Percentiles rank a stretch among this genome's conserved stretches.
These are phyloP conservation scores for Argynnis bischoffii DNA, from an alignment of 2,888 invertebrate genomes.

Conservation along the genomic window DNA sequence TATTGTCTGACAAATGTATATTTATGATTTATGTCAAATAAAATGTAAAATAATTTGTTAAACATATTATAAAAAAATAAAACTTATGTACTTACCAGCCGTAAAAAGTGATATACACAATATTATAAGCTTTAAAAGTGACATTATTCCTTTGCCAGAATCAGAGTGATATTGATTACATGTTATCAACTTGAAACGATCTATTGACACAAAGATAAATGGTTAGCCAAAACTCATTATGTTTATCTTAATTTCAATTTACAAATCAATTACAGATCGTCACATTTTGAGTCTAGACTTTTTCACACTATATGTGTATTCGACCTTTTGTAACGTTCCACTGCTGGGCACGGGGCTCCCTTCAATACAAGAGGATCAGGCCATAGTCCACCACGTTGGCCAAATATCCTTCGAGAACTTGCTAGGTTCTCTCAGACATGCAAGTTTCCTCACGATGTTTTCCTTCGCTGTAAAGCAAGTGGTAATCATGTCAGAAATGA, in stretches of 20 bases:
- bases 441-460: too few species aligned
- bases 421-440: too few species aligned
- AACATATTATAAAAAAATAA: background rate
- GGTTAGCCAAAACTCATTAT: background rate
- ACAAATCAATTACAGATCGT: background rate
- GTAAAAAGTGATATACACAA: background rate
- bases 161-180: background rate
- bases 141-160: constrained; percentile 4
- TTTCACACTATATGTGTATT: background rate
- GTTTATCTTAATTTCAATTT: constrained; percentile 3
- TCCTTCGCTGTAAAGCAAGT: too few species aligned
- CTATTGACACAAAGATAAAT: constrained; percentile 6
- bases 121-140: constrained; percentile 2
- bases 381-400: too few species aligned
- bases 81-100: constrained; percentile 2
- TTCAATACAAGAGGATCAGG: too few species aligned
- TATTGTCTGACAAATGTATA: too few species aligned
- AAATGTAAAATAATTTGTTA: background rate
- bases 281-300: background rate
- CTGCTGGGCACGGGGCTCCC: too few species aligned
- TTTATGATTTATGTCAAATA: too few species aligned
- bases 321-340: too few species aligned
- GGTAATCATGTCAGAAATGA: too few species aligned
- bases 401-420: too few species aligned
- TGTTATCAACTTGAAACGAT: constrained; percentile 10